phyloP scores from a whole-genome alignment of 2,888 invertebrate species.

The Atherix ibis region DNA sequence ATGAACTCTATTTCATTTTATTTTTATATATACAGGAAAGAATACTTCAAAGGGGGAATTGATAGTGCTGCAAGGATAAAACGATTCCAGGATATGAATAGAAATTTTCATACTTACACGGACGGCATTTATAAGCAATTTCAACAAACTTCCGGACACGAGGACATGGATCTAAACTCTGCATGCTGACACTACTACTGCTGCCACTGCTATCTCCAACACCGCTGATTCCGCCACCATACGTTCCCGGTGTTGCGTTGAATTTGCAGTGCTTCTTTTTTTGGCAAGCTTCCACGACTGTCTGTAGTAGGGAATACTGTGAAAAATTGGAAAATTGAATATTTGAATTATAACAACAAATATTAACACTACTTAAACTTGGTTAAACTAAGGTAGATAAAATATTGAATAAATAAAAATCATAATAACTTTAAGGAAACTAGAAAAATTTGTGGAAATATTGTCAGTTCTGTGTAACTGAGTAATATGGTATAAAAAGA shows the following conservation, averaged over 20 bases:
- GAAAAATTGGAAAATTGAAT: background rate
- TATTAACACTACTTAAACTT: too few species aligned
- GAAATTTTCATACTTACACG: constrained; percentile 62
- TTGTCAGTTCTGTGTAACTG: too few species aligned
- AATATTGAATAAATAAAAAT: background rate
- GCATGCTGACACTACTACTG: constrained; percentile 18
- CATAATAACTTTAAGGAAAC: too few species aligned
- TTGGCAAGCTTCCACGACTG: constrained; percentile 85
- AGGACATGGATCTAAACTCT: constrained; percentile 63
- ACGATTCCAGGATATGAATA: too few species aligned
- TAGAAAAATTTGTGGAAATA: too few species aligned
- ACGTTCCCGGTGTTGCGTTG: constrained; percentile 70
- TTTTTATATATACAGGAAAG: too few species aligned
- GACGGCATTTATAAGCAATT: constrained; percentile 91
- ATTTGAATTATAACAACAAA: too few species aligned
- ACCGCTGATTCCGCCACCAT: constrained; percentile 46
- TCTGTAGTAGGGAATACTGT: constrained; percentile 83
- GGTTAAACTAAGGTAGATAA: background rate
- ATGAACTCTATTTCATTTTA: too few species aligned
- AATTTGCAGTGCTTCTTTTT: constrained; percentile 87
- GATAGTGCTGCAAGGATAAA: too few species aligned
- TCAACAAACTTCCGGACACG: constrained; percentile 83
- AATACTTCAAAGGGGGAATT: too few species aligned
- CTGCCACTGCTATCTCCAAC: constrained; percentile 25
- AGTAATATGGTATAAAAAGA: too few species aligned